Conservation (phyloP, 2,113 vertebrate genomes). For the Colius striatus region DNA sequence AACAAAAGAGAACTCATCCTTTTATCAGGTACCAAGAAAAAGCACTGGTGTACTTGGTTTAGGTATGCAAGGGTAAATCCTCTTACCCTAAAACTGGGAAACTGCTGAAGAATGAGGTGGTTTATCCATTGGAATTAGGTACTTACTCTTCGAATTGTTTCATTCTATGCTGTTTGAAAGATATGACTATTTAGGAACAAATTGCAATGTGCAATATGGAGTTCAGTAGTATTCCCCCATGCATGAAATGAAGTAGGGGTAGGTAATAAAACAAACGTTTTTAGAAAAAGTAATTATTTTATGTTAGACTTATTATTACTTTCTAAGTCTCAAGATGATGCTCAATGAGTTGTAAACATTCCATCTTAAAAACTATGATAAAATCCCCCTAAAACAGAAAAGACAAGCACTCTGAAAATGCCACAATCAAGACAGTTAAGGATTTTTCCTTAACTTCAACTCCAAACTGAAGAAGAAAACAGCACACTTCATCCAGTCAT, state of each 20-base stretch:
- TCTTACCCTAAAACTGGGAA: slow-evolving; percentile 34
- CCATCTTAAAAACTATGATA: not conserved
- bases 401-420: not conserved
- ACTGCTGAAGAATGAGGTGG: slow-evolving; percentile 19
- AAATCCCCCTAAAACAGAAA: not conserved
- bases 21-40: not conserved
- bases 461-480: not conserved
- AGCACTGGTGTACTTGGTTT: slow-evolving; percentile 19
- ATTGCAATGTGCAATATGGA: not conserved
- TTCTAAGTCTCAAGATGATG: not conserved
- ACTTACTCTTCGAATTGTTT: not conserved
- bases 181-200: slow-evolving; percentile 29
- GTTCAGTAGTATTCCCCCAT: slow-evolving; percentile 28
- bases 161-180: slow-evolving; percentile 9
- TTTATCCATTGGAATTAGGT: slow-evolving; percentile 40
- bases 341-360: slow-evolving; percentile 1
- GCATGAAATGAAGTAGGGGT: slow-evolving; percentile 48
- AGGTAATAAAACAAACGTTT: slow-evolving; percentile 49
- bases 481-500: not conserved
- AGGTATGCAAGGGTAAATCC: slow-evolving; percentile 44
- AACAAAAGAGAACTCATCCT: slow-evolving; percentile 18
- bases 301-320: slow-evolving; percentile 9
- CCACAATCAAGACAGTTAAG: not conserved
- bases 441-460: not conserved
- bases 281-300: slow-evolving; percentile 40